phyloP scores from a whole-genome alignment of 2,797 vertebrate genomes.

The Lepus townsendii region DNA sequence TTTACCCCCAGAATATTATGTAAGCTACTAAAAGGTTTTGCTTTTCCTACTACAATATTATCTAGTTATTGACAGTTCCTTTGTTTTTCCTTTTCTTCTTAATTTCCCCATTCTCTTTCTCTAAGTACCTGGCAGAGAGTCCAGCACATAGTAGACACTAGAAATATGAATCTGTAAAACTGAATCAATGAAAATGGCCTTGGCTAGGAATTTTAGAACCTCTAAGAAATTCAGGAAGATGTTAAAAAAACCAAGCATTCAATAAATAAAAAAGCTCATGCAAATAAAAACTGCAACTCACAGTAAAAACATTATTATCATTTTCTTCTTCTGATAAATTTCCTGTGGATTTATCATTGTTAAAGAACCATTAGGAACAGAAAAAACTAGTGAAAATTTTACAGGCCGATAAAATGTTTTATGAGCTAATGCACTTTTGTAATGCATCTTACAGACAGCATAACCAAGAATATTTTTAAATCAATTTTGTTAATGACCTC shows the following conservation, averaged over 20 bases:
- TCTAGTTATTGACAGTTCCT: background rate
- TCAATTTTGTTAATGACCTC: slow-evolving; percentile 48
- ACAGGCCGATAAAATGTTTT: slow-evolving; percentile 43
- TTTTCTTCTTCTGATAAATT: slow-evolving; percentile 56
- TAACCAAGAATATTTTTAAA: slow-evolving; percentile 54
- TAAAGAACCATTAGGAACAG: background rate
- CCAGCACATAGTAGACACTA: background rate
- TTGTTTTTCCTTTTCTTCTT: background rate
- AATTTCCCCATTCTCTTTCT: slow-evolving; percentile 45
- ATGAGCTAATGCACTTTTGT: slow-evolving; percentile 42
- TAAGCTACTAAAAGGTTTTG: slow-evolving; percentile 13
- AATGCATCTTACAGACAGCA: slow-evolving; percentile 10
- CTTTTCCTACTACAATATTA: slow-evolving; percentile 16
- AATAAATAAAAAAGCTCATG: slow-evolving; percentile 68
- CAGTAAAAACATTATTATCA: slow-evolving; percentile 52
- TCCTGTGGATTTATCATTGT: slow-evolving; percentile 29
- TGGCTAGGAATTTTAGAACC: slow-evolving; percentile 16
- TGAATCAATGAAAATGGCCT: slow-evolving; percentile 49
- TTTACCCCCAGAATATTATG: background rate
- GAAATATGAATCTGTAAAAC: background rate
- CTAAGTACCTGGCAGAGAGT: background rate
- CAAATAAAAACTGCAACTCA: slow-evolving; percentile 63
- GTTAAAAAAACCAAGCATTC: slow-evolving; percentile 53
- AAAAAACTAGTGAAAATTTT: slow-evolving; percentile 58
- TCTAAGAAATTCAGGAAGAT: slow-evolving; percentile 37